Base-by-base conservation (phyloP, 2,797 vertebrate species). In the Psittacula echo region DNA sequence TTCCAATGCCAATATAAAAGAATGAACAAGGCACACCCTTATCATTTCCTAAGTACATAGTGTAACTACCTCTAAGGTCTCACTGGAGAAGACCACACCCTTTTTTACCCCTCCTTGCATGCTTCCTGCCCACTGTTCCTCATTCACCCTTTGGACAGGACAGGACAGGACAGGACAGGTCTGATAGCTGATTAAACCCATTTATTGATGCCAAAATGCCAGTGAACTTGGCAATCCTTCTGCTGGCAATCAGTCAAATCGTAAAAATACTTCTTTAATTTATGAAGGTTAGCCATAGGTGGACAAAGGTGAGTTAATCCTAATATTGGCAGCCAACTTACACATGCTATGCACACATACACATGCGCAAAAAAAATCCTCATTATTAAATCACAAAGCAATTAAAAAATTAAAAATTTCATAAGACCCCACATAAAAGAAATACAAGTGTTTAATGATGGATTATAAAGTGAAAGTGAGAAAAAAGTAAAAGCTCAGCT, bases 401-500 rank as follows among this genome's bases (percentile, higher is more conserved):
- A 98, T 98, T 98, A 98, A 98, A 98, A 98, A 98, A 98, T 97
- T 97, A 98, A 98, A 98, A 98, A 98, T 97, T 97, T 97, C 97
- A 97, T 98, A 97, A 98, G 97, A 97, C 96, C 96, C 83, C 89
- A 96, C 97, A 98, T 98, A 97, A 98, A 98, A 98, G 98, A 98
- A 98, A 98, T 97, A 98, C 98, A 98, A 98, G 98, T 98, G 97
- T 98, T 98, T 98, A 98, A 98, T 98, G 98, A 98, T 93, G 95
- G 97, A 97, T 98, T 98, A 98, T 97, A 97, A 97, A 97, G 96
- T 96, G 88, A 97, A 97, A 97, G 95, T 92, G 61, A 95, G 91
- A 95, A 97, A 95, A 95, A 91, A 97, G 96, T 94, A 95, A 97
- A 96, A 97, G 96, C 96, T 75, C 67, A 90, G 96, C 94, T 90